These are phyloP conservation scores for Saturnia pavonia DNA, from an alignment of 2,888 invertebrate species.

Conservation along the genomic window DNA sequence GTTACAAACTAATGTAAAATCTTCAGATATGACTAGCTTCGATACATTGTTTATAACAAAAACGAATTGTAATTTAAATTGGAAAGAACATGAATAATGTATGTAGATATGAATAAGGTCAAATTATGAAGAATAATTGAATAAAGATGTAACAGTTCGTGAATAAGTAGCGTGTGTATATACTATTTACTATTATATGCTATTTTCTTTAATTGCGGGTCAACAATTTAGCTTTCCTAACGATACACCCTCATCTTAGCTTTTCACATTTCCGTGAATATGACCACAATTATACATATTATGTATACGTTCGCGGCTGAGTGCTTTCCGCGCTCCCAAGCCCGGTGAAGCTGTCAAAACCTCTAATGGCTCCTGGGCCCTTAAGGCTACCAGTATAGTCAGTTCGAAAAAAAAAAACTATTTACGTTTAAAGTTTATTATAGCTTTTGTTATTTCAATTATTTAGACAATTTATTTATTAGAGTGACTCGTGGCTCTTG, in stretches of 20 bases:
- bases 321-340: too few relatives aligned
- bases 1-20: too few relatives aligned
- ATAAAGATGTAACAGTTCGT: neutral
- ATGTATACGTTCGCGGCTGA: too few relatives aligned
- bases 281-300: neutral
- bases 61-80: neutral
- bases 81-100: neutral
- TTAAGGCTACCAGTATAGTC: too few relatives aligned
- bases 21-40: too few relatives aligned
- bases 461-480: too few relatives aligned
- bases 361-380: too few relatives aligned
- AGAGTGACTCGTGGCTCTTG: too few relatives aligned
- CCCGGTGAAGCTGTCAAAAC: too few relatives aligned
- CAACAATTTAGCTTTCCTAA: conserved; percentile 9
- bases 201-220: neutral
- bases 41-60: neutral
- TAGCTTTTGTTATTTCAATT: too few relatives aligned
- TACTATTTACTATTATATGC: neutral
- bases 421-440: too few relatives aligned
- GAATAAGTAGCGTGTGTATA: conserved; percentile 1
- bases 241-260: neutral
- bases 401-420: too few relatives aligned
- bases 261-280: neutral
- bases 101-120: neutral
- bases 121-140: neutral